Evolutionary conservation across 1,140 invertebrate genomes (phyloP), one percentile per base, ranked within the genome.

Genomic region (Aleiodes sp.): DNA sequence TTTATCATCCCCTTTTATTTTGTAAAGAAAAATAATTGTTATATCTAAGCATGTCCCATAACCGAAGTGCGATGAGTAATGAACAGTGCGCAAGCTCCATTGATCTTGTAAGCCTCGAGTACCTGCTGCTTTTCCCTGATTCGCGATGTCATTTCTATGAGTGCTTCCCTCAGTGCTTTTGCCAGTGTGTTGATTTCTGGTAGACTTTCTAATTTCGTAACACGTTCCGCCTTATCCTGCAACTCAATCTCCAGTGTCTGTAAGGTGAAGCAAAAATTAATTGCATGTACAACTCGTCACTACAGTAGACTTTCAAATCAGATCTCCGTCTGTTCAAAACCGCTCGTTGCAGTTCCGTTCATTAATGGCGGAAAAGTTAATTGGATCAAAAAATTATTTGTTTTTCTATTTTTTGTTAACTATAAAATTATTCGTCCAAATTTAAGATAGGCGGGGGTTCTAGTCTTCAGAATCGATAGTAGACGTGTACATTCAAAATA

Each of bases 81-180:
- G 65, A 72, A 75, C 66, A 82, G 76, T 76, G 76, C 73, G 75
- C 79, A 81, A 82, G 78, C 76, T 75, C 78, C 78, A 59, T 78
- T 76, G 74, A 76, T 81, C 73, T 84, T 74, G 78, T 79, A 82
- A 81, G 70, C 76, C 73, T 73, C 68, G 76, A 79, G 72, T 86
- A 86, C 85, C 84, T 85, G 82, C 80, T 85, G 81, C 82, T 78
- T 80, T 71, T 78, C 71, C 72, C 73, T 74, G 43, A 86, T 71
- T 68, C 75, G 76, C 65, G 70, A 74, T 24, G 77, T 68, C 52
- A 81, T 73, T 14, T 84, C 81, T 68, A 80, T 63, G 43, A 86
- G 68, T 33, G 79, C 79, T 43, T 80, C 76, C 67, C 78, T 82
- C 62, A 86, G 52, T 52, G 72, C 78, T 59, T 70, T 81, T 35